These are phyloP conservation scores for Cremastobaeus sp. DNA, from an alignment of 2,888 invertebrate genomes.

Conservation along the genomic window DNA sequence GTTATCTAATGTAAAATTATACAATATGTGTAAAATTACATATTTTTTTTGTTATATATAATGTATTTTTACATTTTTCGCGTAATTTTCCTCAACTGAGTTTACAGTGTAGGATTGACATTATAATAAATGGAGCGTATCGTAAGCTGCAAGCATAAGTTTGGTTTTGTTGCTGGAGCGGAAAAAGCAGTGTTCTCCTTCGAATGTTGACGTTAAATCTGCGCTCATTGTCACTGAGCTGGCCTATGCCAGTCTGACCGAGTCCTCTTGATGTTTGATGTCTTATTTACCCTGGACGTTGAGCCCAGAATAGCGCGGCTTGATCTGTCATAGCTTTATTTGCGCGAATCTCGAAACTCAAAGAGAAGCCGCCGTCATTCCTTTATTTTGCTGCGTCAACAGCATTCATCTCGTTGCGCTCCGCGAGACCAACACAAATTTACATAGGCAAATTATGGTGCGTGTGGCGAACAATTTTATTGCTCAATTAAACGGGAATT, in stretches of 20 bases:
- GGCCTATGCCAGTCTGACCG: constrained; percentile 61
- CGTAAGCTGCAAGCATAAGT: too few relatives aligned
- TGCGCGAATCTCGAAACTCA: constrained; percentile 64
- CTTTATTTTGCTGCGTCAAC: constrained; percentile 47
- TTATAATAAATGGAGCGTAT: too few relatives aligned
- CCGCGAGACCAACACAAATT: constrained; percentile 16
- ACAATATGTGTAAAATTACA: too few relatives aligned
- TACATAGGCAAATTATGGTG: constrained; percentile 39
- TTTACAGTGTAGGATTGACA: too few relatives aligned
- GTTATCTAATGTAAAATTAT: too few relatives aligned
- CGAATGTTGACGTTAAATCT: constrained; percentile 60
- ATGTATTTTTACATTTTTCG: too few relatives aligned
- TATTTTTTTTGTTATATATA: too few relatives aligned
- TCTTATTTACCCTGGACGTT: constrained; percentile 71
- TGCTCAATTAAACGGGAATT: constrained; percentile 26
- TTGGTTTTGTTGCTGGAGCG: constrained; percentile 15
- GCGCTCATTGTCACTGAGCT: constrained; percentile 50
- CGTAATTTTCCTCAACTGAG: too few relatives aligned
- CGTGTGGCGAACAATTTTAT: constrained; percentile 33
- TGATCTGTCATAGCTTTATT: constrained; percentile 72
- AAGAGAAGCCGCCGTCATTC: constrained; percentile 55
- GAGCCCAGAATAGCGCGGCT: constrained; percentile 51
- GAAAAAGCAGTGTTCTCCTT: constrained; percentile 11
- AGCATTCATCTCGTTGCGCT: constrained; percentile 24
- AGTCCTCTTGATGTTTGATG: constrained; percentile 72